Conservation (phyloP, 2,888 invertebrate species). For the Andrena bucephala region DNA sequence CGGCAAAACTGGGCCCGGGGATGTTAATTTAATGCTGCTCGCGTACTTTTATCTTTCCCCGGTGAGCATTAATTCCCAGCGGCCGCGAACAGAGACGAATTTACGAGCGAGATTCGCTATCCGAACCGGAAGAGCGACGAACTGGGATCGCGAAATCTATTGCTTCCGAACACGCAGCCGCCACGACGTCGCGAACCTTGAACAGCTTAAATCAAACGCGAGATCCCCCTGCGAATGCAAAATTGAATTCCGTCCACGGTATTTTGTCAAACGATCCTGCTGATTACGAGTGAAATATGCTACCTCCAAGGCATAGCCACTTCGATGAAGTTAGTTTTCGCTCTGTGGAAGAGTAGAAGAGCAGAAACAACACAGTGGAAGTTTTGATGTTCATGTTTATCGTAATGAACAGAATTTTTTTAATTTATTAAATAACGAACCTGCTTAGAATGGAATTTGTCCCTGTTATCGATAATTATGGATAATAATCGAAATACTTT, state of each 20-base stretch:
- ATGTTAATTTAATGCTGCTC: slow-evolving; percentile 58
- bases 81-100: slow-evolving; percentile 56
- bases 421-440: too few species aligned
- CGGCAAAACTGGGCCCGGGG: slow-evolving; percentile 30
- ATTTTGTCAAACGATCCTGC: slow-evolving; percentile 26
- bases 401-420: too few species aligned
- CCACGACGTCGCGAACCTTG: slow-evolving; percentile 34
- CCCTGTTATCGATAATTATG: too few species aligned
- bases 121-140: slow-evolving; percentile 58
- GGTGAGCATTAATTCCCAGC: slow-evolving; percentile 50
- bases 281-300: slow-evolving; percentile 16
- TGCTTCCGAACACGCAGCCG: slow-evolving; percentile 69
- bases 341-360: neutral
- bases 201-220: slow-evolving; percentile 56
- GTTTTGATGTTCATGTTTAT: neutral
- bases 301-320: neutral
- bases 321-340: neutral
- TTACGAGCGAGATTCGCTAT: slow-evolving; percentile 62
- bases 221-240: slow-evolving; percentile 31
- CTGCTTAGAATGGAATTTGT: too few species aligned
- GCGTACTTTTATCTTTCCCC: slow-evolving; percentile 52
- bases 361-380: neutral
- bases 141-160: slow-evolving; percentile 66
- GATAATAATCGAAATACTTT: too few species aligned
- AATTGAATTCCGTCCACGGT: slow-evolving; percentile 48